Evolutionary conservation across 2,113 vertebrate genomes (phyloP).

Genomic region (Notarius quadriscutis): DNA sequence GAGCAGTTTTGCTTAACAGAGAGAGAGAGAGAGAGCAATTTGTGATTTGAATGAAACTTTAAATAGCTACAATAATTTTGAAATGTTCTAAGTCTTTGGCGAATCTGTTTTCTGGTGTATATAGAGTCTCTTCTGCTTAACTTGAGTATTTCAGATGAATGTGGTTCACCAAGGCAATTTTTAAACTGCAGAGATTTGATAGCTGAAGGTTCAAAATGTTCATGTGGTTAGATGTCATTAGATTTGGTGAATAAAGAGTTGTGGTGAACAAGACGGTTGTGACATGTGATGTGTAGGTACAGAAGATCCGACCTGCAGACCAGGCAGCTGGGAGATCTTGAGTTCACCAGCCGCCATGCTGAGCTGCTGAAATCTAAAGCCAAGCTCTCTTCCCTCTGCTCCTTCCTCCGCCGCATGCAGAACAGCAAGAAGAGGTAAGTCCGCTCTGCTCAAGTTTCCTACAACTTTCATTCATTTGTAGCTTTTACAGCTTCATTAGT

Average conservation of each 20-base stretch:
- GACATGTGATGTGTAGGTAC: constrained; percentile 32
- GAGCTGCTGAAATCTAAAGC: constrained; percentile 76
- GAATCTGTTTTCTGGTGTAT: neutral
- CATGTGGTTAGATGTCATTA: neutral
- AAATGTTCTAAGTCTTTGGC: neutral
- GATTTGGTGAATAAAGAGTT: neutral
- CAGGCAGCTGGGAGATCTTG: constrained; percentile 76
- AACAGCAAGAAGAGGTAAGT: constrained; percentile 69
- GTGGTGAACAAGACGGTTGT: neutral
- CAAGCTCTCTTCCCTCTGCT: constrained; percentile 72
- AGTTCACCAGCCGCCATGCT: constrained; percentile 76
- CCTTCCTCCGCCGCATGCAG: constrained; percentile 72
- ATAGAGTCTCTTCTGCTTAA: neutral
- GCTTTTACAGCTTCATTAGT: neutral
- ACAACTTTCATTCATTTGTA: neutral
- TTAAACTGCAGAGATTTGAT: neutral
- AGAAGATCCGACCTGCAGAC: constrained; percentile 62
- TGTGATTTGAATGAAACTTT: neutral
- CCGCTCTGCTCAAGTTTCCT: no score
- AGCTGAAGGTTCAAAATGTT: neutral
- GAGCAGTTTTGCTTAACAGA: neutral
- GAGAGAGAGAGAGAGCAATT: no score
- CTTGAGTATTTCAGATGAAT: neutral
- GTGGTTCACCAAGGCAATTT: neutral
- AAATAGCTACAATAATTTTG: neutral